Evolutionary conservation across 2,797 vertebrate species (phyloP).

Genomic region (Melanotaenia maccullochi): DNA sequence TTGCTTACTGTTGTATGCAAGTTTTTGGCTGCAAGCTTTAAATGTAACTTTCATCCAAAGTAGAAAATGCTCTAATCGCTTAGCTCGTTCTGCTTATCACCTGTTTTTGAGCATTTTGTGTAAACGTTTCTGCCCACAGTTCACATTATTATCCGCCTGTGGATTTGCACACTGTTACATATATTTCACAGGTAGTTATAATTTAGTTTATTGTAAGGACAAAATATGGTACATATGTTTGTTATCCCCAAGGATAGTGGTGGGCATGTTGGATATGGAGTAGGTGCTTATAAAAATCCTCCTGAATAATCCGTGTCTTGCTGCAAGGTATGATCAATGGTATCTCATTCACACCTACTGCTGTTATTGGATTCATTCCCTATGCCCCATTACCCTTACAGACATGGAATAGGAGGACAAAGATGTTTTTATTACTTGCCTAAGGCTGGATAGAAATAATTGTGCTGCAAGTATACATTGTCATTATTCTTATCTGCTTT

Average conservation of each 20-base stretch:
- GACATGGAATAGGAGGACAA: conserved; percentile 61
- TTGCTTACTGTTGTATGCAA: conserved; percentile 17
- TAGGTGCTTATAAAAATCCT: conserved; percentile 29
- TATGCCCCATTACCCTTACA: conserved; percentile 70
- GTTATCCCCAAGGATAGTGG: conserved; percentile 4
- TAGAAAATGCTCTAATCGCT: conserved; percentile 13
- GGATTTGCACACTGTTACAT: conserved; percentile 15
- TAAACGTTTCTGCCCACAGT: not conserved
- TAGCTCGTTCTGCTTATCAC: conserved; percentile 1
- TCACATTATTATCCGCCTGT: not conserved
- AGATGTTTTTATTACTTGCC: conserved; percentile 72
- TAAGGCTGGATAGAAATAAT: conserved; percentile 56
- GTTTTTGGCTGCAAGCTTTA: conserved; percentile 21
- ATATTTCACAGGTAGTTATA: conserved; percentile 23
- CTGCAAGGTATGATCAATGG: conserved; percentile 72
- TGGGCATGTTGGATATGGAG: conserved; percentile 28
- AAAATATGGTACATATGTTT: conserved; percentile 17
- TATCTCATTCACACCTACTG: conserved; percentile 66
- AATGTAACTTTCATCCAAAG: conserved; percentile 35
- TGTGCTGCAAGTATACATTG: conserved; percentile 59
- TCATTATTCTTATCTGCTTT: conserved; percentile 46
- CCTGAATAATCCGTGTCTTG: conserved; percentile 53
- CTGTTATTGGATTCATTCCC: conserved; percentile 71
- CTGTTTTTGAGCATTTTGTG: not conserved
- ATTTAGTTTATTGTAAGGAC: conserved; percentile 23